Evolutionary conservation across 1,140 invertebrate species (phyloP), one percentile per base, ranked within the genome.

Genomic region (Rhyzopertha dominica): DNA sequence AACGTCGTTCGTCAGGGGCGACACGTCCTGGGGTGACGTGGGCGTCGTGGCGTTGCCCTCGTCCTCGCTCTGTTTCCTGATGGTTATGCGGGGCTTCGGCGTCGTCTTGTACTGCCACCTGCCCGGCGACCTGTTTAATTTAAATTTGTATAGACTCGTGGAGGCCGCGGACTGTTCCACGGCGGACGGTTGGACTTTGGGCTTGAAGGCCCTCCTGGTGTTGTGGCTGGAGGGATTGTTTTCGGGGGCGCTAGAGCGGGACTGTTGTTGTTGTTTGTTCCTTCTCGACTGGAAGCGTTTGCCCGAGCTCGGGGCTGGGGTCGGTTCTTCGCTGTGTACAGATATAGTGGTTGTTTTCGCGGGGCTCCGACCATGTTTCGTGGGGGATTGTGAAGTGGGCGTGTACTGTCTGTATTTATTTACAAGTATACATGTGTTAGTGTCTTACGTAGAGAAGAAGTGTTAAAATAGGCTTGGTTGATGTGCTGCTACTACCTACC

Each of bases 31-130:
- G 14, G 23, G 53, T 42, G 59, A 42, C 32, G 55, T 46, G 4
- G 72, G 70, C 49, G 75, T 71, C 1, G 55, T 66, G 56, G 61
- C 43, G 5, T 74, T 70, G 16, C 78, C 77, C 17, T 77, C 75
- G n/a, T 72, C 75, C 5, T 75, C 75, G n/a, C 73, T 68, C 39
- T 78, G 77, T 56, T 82, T 87, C 22, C 86, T 75, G 50, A 92
- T 91, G 26, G 80, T 78, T 0, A 91, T 81, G 61, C 87, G 78
- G 2, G 88, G 88, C 60, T 90, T 91, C 0, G 87, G 82, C 2
- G 87, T 85, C 0, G 87, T 87, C 64, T 89, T 90, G 62, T 90
- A 91, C 39, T 90, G 84, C 86, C 87, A 91, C 47, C 87, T 78
- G 20, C 85, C 85, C 29, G 85, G 83, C 0, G 84, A 75, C 85